Evolutionary conservation across 2,797 vertebrate genomes (phyloP), one percentile per base, ranked within the genome.

Genomic region (Eospalax fontanierii): DNA sequence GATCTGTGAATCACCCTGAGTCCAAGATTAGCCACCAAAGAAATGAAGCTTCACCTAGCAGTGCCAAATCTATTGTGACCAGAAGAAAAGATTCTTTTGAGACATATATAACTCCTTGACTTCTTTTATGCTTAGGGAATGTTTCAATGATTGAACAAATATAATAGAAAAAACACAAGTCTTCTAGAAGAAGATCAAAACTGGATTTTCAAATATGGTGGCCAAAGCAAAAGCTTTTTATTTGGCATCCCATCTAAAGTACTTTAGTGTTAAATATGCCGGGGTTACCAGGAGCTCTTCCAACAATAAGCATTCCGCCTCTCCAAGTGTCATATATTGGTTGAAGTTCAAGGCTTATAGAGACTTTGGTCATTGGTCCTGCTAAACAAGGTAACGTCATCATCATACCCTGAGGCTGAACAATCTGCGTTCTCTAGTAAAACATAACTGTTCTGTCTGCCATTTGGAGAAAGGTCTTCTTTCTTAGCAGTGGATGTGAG

Each of bases 401-500:
- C 98, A 14, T 98, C 98, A 12, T 75, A 96, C 0, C n/a, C 82
- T 30, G 78, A 74, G 82, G 95, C 2, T 63, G 97, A 83, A 57
- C 68, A 92, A n/a, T 98, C 98, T 68, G 97, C 63, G 65, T 94
- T 98, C 70, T 98, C 98, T 40, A 99, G 95, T 75, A 99, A 98
- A 95, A 97, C 97, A 16, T 98, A 98, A 22, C 95, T 97, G 80
- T 95, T 98, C 91, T 98, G 98, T 0, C 14, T 92, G 50, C 93
- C 95, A 75, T 4, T 35, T 14, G 26, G 59, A 46, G 94, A 91
- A 15, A 43, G 4, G 3, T 90, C 89, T 0, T 97, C 75, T 95
- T 98, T 98, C 81, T 95, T 97, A 75, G 98, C 81, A 15, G 95
- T 66, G 35, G 97, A 96, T 54, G 98, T 98, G 96, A 99, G 35